phyloP scores from a whole-genome alignment of 2,888 invertebrate species.

The Ptychoptera contaminata region DNA sequence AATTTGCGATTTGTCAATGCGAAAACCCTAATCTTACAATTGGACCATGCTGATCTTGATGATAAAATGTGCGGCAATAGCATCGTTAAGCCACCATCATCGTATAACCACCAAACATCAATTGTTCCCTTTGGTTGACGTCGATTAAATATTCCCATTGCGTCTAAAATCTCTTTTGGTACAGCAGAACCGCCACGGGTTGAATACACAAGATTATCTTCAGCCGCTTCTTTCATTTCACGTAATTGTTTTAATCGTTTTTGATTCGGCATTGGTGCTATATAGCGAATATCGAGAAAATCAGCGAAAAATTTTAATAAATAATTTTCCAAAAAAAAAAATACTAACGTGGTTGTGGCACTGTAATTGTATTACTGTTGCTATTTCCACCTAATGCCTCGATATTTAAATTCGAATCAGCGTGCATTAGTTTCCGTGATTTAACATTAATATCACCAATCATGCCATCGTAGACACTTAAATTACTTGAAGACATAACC shows the following conservation, averaged over 20 bases:
- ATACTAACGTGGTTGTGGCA: constrained; percentile 16
- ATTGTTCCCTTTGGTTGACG: constrained; percentile 69
- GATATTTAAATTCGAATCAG: constrained; percentile 56
- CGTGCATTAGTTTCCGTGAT: constrained; percentile 31
- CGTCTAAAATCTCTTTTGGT: constrained; percentile 48
- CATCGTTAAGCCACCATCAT: constrained; percentile 78
- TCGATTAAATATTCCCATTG: constrained; percentile 56
- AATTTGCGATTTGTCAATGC: constrained; percentile 66
- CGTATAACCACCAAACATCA: constrained; percentile 95
- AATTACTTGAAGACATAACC: background rate
- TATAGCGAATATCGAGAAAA: constrained; percentile 2
- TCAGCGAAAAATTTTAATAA: background rate
- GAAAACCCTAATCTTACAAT: constrained; percentile 65
- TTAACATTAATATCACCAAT: constrained; percentile 17
- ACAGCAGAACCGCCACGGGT: constrained; percentile 42
- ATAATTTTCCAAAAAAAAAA: background rate
- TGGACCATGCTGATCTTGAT: constrained; percentile 58
- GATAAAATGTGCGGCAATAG: constrained; percentile 74
- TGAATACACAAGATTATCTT: constrained; percentile 37
- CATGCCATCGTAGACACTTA: constrained; percentile 10
- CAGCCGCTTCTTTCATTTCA: constrained; percentile 13
- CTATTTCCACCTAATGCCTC: constrained; percentile 35
- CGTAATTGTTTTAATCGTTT: constrained; percentile 13
- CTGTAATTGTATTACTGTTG: constrained; percentile 20
- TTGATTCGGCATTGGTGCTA: constrained; percentile 22